Conservation (phyloP, 2,797 vertebrate genomes). For the Pteronotus mesoamericanus region DNA sequence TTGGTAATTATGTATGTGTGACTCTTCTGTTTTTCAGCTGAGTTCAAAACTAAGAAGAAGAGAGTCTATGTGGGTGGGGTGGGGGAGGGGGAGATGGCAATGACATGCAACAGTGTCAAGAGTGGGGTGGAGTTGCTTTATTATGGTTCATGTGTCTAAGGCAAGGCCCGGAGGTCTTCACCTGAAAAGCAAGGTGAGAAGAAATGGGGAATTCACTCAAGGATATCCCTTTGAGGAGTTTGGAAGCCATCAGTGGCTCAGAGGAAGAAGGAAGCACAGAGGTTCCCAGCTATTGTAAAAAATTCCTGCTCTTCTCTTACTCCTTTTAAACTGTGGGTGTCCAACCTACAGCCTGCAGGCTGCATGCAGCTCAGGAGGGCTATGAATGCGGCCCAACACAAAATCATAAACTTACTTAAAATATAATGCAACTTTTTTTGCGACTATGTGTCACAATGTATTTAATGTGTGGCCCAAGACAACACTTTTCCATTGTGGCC, state of each 20-base stretch:
- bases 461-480: no score
- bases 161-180: not conserved
- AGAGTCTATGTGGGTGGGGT: not conserved
- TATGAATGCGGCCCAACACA: no score
- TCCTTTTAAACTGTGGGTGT: not conserved
- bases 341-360: no score
- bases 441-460: no score
- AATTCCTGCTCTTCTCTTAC: not conserved
- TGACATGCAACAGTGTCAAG: not conserved
- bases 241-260: not conserved
- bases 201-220: not conserved
- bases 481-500: no score
- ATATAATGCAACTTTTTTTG: no score
- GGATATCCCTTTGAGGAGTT: not conserved
- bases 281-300: not conserved
- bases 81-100: not conserved
- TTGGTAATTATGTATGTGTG: not conserved
- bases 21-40: not conserved
- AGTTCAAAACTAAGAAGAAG: not conserved
- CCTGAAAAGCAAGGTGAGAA: not conserved
- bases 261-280: not conserved
- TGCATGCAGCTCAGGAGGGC: no score
- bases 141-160: not conserved
- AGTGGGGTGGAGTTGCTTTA: rapidly evolving
- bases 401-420: no score